Evolutionary conservation across 2,113 vertebrate species (phyloP).

Genomic region (Bolborhynchus lineola): DNA sequence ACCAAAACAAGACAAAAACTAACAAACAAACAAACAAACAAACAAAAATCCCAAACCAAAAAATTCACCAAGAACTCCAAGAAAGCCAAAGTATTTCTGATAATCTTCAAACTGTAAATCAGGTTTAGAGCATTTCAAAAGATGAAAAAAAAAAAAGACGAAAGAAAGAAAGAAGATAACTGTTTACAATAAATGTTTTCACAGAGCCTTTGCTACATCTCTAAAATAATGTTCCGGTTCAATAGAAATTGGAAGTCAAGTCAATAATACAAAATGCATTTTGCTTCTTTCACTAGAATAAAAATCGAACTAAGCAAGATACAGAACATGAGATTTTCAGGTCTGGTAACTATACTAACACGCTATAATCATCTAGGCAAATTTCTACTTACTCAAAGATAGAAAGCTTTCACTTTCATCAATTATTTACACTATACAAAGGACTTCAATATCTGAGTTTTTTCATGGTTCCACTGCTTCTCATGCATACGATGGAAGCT

Average conservation of each 20-base stretch:
- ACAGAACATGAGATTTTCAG: not conserved
- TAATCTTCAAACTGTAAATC: slow-evolving; percentile 77
- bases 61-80: slow-evolving; percentile 41
- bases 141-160: not conserved
- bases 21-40: not conserved
- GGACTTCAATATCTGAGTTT: not conserved
- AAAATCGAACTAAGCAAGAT: not conserved
- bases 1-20: not conserved
- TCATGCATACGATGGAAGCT: not conserved
- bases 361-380: not conserved
- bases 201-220: not conserved
- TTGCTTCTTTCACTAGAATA: slow-evolving; percentile 39
- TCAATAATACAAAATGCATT: not conserved
- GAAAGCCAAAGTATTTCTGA: slow-evolving; percentile 69
- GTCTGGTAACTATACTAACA: not conserved
- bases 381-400: not conserved
- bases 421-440: slow-evolving; percentile 13
- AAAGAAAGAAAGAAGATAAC: not conserved
- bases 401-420: not conserved
- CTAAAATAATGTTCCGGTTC: not conserved
- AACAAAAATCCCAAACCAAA: not conserved
- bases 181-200: not conserved
- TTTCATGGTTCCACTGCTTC: not conserved
- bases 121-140: slow-evolving; percentile 35
- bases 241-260: not conserved